Base-by-base conservation (phyloP, 2,113 vertebrate genomes). In the Acrocephalus kingi region DNA sequence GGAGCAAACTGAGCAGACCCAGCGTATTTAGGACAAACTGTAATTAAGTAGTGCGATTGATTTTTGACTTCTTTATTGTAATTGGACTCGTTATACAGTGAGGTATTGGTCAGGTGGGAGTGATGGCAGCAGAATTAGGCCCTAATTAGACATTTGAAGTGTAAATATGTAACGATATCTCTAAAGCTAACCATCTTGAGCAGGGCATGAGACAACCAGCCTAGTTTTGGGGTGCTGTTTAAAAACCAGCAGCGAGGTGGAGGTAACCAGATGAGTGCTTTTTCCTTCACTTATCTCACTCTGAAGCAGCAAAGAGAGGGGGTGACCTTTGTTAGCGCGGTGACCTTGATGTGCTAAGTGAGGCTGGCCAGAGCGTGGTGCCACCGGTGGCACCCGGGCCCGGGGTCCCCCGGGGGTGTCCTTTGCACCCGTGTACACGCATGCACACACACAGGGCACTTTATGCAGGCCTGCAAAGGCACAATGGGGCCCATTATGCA, bases 61-160 rank as follows among this genome's bases (percentile, higher is more conserved):
- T 92, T 93, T 94, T 96, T 96, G 48, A 92, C 88, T 90, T 84
- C 64, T 94, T 88, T 84, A 69, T 91, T 93, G 84, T 89, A 96
- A 93, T 91, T 94, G 82, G 82, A 89, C 85, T 93, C 2, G 1
- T 96, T 95, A 76, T 43, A 64, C 72, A 61, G 85, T 54, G 84
- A 95, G 77, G 76, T 84, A 88, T 93, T 93, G 69, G 85, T 93
- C 95, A 96, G 91, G 56, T 81, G 96, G 92, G 93, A 96, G 85
- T 58, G 88, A 89, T 79, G 79, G 93, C 63, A 83, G 77, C 55
- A 88, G 87, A 97, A 96, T 75, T 87, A 94, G 94, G 64, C 84
- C 89, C 86, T 93, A 92, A 93, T 90, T 95, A 96, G 91, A 77
- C 55, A 89, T 74, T 52, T 90, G 27, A 84, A 90, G 49, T 95